Evolutionary conservation across 2,113 vertebrate species (phyloP).

Genomic region (Indicator indicator): DNA sequence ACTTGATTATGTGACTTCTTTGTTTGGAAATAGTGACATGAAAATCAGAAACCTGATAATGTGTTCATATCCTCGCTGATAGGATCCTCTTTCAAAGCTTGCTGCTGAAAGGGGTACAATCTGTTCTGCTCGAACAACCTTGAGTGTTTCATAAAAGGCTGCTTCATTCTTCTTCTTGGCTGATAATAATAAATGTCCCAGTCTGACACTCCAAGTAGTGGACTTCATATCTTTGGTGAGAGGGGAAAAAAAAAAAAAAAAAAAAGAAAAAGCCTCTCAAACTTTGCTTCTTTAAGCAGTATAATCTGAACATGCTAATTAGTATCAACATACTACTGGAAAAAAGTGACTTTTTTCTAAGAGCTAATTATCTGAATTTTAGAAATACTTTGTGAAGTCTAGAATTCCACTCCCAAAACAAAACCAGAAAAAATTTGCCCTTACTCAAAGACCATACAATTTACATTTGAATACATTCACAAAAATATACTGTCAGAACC

Average conservation of each 20-base stretch:
- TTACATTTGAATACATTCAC: background rate
- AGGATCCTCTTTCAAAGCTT: conserved; percentile 97
- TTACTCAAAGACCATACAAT: background rate
- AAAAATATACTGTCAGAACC: background rate
- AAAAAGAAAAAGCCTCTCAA: background rate
- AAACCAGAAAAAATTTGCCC: background rate
- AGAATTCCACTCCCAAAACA: background rate
- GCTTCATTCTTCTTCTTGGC: conserved; percentile 88
- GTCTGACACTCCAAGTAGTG: conserved; percentile 89
- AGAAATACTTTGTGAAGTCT: background rate
- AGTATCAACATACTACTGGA: background rate
- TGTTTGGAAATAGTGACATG: background rate
- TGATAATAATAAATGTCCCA: conserved; percentile 90
- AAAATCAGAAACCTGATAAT: conserved; percentile 87
- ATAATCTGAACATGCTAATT: background rate
- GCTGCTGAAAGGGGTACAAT: conserved; percentile 97
- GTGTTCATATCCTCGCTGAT: conserved; percentile 97
- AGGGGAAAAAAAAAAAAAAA: background rate
- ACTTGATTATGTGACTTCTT: background rate
- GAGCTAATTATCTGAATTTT: background rate
- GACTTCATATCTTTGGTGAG: conserved; percentile 85
- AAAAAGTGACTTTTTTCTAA: background rate
- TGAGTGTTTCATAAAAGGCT: conserved; percentile 88
- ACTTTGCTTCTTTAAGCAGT: background rate
- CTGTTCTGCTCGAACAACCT: conserved; percentile 91